Evolutionary conservation across 2,888 invertebrate species (phyloP), one percentile per base, ranked within the genome.

Genomic region (Dysmachus trigonus): DNA sequence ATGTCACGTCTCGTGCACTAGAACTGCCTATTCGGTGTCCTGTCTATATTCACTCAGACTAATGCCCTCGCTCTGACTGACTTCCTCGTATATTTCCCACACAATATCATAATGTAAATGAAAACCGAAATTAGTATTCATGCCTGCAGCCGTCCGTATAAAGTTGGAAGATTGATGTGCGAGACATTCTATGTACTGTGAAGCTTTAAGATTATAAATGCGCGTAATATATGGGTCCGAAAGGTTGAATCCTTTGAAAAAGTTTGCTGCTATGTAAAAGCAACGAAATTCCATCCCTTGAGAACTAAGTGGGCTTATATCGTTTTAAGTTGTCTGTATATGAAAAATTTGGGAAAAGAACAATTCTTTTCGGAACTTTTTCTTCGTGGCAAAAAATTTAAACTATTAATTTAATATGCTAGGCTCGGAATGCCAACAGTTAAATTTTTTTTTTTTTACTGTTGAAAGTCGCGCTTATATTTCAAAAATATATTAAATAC

Each of bases 61-160:
- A 53, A 53, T 62, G 31, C 18, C 30, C 31, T 33, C 33, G 38
- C 10, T 38, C 38, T 13, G 38, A 41, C 22, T 38, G 76, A 13
- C 76, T 35, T 15, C 47, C 47, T 79, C 33, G 51, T 79, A 79
- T 79, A 79, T 79, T 79, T 79, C 74, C 73, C 74, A 47, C 53
- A 85, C 47, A 85, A 76, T 47, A 85, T 85, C 71, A 85, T 85
- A 85, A 85, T 85, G 74, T 85, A 85, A 85, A 85, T 85, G 85
- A 85, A 85, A 85, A 76, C 76, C 76, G 53, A 85, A 85, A 85
- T 85, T 85, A 85, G 85, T 85, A 85, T 85, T 85, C 85, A 85
- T 85, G 85, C 85, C 74, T 85, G 85, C 85, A 76, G 85, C 33
- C 51, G 74, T 51, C 13, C 51, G 76, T 74, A 85, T 85, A 85